Evolutionary conservation across 2,888 invertebrate genomes (phyloP).

Genomic region (Coenonympha arcania): DNA sequence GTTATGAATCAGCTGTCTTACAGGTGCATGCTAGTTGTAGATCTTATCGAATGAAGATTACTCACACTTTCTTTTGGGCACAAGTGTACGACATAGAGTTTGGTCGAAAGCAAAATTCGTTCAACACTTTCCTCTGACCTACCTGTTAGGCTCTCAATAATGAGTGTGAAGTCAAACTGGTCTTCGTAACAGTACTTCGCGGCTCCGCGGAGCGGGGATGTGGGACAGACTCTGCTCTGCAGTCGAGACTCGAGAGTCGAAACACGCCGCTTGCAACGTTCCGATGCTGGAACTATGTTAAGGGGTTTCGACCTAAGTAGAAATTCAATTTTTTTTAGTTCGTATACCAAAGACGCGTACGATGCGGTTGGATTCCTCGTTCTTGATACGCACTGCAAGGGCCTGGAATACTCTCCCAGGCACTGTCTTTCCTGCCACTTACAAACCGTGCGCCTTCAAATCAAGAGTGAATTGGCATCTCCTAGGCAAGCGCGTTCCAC

Average conservation of each 20-base stretch:
- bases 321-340: too few species aligned
- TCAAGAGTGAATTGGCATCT: too few species aligned
- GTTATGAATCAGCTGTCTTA: neutral
- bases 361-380: too few species aligned
- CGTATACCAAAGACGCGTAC: too few species aligned
- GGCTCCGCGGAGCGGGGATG: conserved; percentile 37
- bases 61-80: conserved; percentile 64
- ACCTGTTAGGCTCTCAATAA: conserved; percentile 44
- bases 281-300: neutral
- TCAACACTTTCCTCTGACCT: conserved; percentile 70
- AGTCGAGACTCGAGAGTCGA: neutral
- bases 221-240: conserved; percentile 40
- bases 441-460: too few species aligned
- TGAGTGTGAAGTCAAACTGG: conserved; percentile 60
- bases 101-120: conserved; percentile 69
- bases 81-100: conserved; percentile 49
- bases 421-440: too few species aligned
- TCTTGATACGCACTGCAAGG: too few species aligned
- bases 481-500: too few species aligned
- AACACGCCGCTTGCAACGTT: neutral
- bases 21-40: neutral
- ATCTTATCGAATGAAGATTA: neutral
- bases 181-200: conserved; percentile 60
- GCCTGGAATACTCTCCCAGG: too few species aligned
- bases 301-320: neutral